These are phyloP conservation scores for Leucoraja ocellata DNA, from an alignment of 2,797 vertebrate genomes.

Conservation along the genomic window DNA sequence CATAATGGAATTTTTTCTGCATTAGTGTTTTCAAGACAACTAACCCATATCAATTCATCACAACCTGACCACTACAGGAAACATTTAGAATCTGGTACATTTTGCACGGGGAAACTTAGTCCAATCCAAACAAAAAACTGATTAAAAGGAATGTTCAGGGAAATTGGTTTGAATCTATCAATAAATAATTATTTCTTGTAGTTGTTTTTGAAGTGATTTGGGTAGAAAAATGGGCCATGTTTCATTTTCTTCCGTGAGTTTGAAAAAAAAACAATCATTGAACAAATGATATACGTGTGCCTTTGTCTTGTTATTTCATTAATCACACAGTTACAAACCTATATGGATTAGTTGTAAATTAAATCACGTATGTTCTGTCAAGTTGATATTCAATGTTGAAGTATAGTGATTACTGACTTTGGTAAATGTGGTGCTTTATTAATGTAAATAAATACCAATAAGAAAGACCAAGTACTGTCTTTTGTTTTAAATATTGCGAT, in stretches of 20 bases:
- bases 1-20: not conserved
- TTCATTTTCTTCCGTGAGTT: slow-evolving; percentile 15
- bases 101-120: slow-evolving; percentile 1
- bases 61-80: slow-evolving; percentile 23
- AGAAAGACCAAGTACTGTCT: not conserved
- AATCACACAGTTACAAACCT: slow-evolving; percentile 32
- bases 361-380: slow-evolving; percentile 26
- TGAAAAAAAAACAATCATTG: slow-evolving; percentile 23
- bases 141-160: slow-evolving; percentile 36
- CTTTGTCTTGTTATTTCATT: slow-evolving; percentile 30
- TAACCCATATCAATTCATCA: slow-evolving; percentile 33
- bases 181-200: slow-evolving; percentile 24
- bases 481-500: not conserved
- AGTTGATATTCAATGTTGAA: slow-evolving; percentile 22
- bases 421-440: slow-evolving; percentile 15
- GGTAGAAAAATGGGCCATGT: slow-evolving; percentile 8
- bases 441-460: slow-evolving; percentile 30
- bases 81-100: slow-evolving; percentile 14
- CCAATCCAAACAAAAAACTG: slow-evolving; percentile 22
- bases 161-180: slow-evolving; percentile 22
- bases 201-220: slow-evolving; percentile 10
- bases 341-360: slow-evolving; percentile 28
- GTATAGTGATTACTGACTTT: slow-evolving; percentile 34
- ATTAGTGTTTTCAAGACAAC: not conserved
- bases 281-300: slow-evolving; percentile 24